Evolutionary conservation across 2,113 vertebrate genomes (phyloP), one percentile per base, ranked within the genome.

Genomic region (Eleginops maclovinus): DNA sequence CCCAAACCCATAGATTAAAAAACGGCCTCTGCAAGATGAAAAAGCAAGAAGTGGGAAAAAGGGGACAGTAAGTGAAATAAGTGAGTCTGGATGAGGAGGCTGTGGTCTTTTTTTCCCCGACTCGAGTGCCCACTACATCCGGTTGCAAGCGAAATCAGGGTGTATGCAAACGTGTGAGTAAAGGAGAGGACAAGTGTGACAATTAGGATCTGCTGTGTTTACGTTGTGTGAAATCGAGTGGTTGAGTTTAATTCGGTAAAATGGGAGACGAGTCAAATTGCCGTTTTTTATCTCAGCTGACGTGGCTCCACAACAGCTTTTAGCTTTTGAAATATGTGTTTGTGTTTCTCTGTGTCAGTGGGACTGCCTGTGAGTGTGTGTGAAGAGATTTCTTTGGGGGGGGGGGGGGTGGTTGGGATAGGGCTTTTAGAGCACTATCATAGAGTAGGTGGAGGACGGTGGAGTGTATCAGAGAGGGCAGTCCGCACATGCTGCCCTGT

Each of bases 1-100:
- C 86, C 91, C 86, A 64, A 88, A 87, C 90, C 89, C 87, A 84
- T 68, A 88, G 86, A 93, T 86, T 91, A 90, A 92, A 36, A 82
- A 67, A 60, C 54, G 79, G 82, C 84, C 90, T 82, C 82, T 70
- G 72, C 84, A 75, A n/a, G 86, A 77, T 44, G 15, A 75, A 81
- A 41, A 70, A 71, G 84, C 9, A 54, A 84, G 77, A 81, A 61
- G 75, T 82, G 82, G 76, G 79, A 78, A 76, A 79, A 76, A 59
- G 54, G n/a, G 56, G 50, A 58, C 70, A 36, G 43, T 26, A 36
- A 53, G 81, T 62, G 56, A 64, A 72, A 75, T 28, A 59, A 75
- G 75, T 41, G 41, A 26, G 50, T 40, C 17, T 49, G 56, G 58
- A 62, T 36, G 79, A 65, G 70, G 72, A 64, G 72, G 51, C 63